Percentiles rank a stretch among this genome's conserved stretches.
Evolutionary conservation across 2,888 invertebrate genomes (phyloP).

Genomic region (Oegoconia quadripuncta): DNA sequence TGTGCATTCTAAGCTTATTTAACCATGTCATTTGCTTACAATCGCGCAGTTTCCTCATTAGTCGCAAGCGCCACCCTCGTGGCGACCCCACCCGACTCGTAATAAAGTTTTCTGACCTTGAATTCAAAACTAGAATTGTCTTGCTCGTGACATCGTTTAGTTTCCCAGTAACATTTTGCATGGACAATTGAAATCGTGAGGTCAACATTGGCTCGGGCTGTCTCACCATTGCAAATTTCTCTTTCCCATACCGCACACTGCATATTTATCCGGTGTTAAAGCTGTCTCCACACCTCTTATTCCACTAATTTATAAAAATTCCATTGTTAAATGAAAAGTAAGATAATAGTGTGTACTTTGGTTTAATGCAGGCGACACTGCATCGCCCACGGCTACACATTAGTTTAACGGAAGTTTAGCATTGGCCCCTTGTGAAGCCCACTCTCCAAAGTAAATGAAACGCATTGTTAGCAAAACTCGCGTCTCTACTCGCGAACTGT

Average conservation of each 20-base stretch:
- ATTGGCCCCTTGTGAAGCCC: slow-evolving; percentile 12
- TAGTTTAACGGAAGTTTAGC: slow-evolving; percentile 6
- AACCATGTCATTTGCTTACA: slow-evolving; percentile 17
- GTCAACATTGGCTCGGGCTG: slow-evolving; percentile 69
- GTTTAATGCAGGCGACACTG: background rate
- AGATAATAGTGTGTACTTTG: background rate
- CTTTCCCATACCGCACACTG: slow-evolving; percentile 67
- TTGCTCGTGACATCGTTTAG: slow-evolving; percentile 72
- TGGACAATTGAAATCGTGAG: slow-evolving; percentile 79
- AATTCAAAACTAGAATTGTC: slow-evolving; percentile 69
- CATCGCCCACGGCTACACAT: slow-evolving; percentile 8
- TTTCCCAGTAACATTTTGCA: slow-evolving; percentile 71
- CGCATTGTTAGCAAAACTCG: slow-evolving; percentile 31
- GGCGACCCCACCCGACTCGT: slow-evolving; percentile 10
- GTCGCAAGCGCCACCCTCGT: slow-evolving; percentile 10
- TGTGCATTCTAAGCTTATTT: slow-evolving; percentile 4
- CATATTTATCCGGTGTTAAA: slow-evolving; percentile 56
- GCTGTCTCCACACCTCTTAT: slow-evolving; percentile 40
- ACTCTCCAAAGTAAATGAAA: slow-evolving; percentile 21
- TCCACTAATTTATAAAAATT: background rate
- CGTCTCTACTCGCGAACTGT: slow-evolving; percentile 35
- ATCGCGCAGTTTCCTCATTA: slow-evolving; percentile 14
- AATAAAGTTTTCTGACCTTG: slow-evolving; percentile 58
- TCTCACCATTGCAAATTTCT: slow-evolving; percentile 70
- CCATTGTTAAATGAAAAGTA: background rate